A percentile compares a stretch with the other conserved stretches of the same genome.
Conservation (phyloP, 2,888 invertebrate species). For the Xiphydria camelus region DNA sequence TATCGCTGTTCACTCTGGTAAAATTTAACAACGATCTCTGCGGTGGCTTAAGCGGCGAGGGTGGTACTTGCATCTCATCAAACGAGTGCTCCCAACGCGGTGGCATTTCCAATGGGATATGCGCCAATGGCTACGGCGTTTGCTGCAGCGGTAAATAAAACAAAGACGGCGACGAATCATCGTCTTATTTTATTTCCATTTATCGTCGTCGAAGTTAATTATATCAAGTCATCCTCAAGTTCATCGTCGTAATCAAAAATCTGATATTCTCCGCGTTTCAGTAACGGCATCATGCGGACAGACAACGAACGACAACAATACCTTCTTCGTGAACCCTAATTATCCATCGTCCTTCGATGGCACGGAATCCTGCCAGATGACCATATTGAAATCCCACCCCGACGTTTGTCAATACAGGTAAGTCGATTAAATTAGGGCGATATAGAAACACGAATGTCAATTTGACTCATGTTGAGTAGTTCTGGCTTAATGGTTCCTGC, state of each 20-base stretch:
- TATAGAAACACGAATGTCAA: too few species aligned
- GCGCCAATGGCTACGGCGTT: conserved; percentile 77
- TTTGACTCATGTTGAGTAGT: too few species aligned
- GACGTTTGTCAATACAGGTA: conserved; percentile 85
- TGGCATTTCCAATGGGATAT: conserved; percentile 76
- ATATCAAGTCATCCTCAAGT: neutral
- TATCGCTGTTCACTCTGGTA: conserved; percentile 79
- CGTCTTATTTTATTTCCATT: neutral
- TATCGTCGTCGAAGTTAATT: neutral
- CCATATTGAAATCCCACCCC: conserved; percentile 74
- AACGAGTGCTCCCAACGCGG: conserved; percentile 72
- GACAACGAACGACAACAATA: conserved; percentile 77
- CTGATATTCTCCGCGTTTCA: conserved; percentile 56
- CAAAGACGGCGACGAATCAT: too few species aligned
- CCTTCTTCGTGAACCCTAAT: conserved; percentile 83
- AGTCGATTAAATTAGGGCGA: too few species aligned
- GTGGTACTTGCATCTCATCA: conserved; percentile 78
- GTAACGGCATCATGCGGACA: conserved; percentile 81
- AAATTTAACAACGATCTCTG: conserved; percentile 79
- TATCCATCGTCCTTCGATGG: conserved; percentile 78
- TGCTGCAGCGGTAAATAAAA: conserved; percentile 76
- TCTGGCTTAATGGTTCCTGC: too few species aligned
- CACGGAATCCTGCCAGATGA: conserved; percentile 83
- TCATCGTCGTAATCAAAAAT: neutral
- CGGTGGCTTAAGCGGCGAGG: conserved; percentile 74